Evolutionary conservation across 2,888 invertebrate genomes (phyloP).

Genomic region (Nymphalis c-album): DNA sequence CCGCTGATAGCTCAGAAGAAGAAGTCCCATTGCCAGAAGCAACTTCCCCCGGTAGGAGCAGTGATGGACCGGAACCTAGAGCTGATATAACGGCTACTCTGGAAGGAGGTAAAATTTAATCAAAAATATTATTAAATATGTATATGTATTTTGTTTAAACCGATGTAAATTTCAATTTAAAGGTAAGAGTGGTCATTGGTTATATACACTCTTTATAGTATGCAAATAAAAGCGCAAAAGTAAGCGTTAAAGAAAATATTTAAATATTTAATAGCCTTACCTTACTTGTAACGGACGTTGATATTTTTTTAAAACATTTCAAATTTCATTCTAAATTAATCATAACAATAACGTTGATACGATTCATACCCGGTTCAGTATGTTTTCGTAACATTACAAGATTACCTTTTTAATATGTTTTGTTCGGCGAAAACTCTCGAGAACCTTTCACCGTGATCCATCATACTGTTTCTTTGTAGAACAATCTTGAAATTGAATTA

Average conservation of each 20-base stretch:
- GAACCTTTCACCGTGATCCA: slow-evolving; percentile 23
- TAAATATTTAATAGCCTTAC: too few species aligned
- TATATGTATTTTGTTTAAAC: too few species aligned
- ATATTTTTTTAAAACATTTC: too few species aligned
- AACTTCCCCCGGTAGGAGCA: slow-evolving; percentile 74
- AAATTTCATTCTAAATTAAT: too few species aligned
- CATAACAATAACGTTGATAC: too few species aligned
- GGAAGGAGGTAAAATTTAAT: slow-evolving; percentile 61
- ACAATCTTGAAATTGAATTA: slow-evolving; percentile 25
- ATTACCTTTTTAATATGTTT: neutral
- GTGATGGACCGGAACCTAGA: slow-evolving; percentile 75
- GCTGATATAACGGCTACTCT: slow-evolving; percentile 75
- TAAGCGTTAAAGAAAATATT: too few species aligned
- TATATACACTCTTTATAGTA: too few species aligned
- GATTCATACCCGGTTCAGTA: too few species aligned
- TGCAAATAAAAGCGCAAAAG: too few species aligned
- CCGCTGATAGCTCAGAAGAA: slow-evolving; percentile 77
- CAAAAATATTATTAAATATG: neutral
- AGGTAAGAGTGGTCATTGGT: too few species aligned
- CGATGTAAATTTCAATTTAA: too few species aligned
- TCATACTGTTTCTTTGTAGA: slow-evolving; percentile 32
- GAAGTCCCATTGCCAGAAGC: slow-evolving; percentile 75
- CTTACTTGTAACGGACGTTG: too few species aligned
- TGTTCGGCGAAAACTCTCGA: slow-evolving; percentile 14
- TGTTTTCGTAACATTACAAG: neutral